Percentiles rank a stretch among this genome's conserved stretches.
Conservation (phyloP, 2,797 vertebrate species). For the Gila robusta region DNA sequence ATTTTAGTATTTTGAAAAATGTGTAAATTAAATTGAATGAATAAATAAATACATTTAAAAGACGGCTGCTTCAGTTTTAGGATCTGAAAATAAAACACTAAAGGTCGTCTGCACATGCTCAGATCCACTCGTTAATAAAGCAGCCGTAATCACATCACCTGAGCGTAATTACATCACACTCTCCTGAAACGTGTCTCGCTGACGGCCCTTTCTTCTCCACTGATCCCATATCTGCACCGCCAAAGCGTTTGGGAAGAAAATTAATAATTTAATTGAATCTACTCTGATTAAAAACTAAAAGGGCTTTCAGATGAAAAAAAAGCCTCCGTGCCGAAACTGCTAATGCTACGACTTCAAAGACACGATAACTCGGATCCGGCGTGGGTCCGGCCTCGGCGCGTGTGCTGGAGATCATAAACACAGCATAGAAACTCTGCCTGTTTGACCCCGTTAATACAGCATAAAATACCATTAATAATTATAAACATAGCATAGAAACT, state of each 20-base stretch:
- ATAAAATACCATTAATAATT: not conserved
- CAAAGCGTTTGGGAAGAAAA: constrained; percentile 61
- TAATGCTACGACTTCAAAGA: constrained; percentile 72
- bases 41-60: not conserved
- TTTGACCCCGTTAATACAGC: not conserved
- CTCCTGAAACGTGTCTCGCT: not conserved
- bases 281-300: constrained; percentile 71
- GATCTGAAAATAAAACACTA: not conserved
- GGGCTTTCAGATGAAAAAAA: constrained; percentile 25
- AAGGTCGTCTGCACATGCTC: not conserved
- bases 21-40: no score
- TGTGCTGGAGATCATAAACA: constrained; percentile 1
- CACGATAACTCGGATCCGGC: not conserved
- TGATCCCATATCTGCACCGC: constrained; percentile 67
- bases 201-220: constrained; percentile 40
- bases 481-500: not conserved
- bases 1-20: no score
- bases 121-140: not conserved
- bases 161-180: constrained; percentile 27
- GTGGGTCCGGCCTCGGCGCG: not conserved
- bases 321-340: constrained; percentile 22
- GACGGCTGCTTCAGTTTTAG: no score
- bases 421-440: not conserved
- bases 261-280: constrained; percentile 75
- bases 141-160: constrained; percentile 20